Conservation (phyloP, 2,113 vertebrate genomes). For the Anhinga anhinga region DNA sequence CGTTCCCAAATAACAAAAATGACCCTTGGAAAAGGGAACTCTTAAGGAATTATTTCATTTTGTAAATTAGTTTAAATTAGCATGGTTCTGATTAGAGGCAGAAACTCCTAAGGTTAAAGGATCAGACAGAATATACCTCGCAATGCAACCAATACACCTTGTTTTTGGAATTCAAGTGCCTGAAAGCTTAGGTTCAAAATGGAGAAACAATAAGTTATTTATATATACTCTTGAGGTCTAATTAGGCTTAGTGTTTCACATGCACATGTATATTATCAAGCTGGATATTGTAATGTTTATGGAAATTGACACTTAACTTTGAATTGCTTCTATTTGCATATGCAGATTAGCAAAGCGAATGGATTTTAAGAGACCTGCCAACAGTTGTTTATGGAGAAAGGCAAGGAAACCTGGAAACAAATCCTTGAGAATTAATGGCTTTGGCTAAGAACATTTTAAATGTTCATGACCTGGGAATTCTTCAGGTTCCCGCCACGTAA, state of each 20-base stretch:
- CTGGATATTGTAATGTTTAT: conserved; percentile 51
- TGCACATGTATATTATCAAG: conserved; percentile 15
- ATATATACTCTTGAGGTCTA: conserved; percentile 56
- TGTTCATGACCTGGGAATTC: neutral
- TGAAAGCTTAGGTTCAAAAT: conserved; percentile 43
- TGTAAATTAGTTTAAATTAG: conserved; percentile 22
- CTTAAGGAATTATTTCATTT: neutral
- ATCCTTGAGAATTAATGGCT: neutral
- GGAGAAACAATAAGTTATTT: conserved; percentile 46
- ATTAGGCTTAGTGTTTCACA: conserved; percentile 52
- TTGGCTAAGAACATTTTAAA: neutral
- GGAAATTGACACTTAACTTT: conserved; percentile 67
- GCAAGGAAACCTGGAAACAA: neutral
- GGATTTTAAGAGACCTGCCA: conserved; percentile 35
- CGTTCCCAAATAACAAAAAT: neutral
- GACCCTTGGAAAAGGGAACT: neutral
- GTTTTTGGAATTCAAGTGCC: neutral
- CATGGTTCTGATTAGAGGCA: neutral
- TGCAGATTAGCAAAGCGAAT: conserved; percentile 31
- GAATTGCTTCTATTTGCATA: conserved; percentile 65
- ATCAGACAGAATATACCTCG: neutral
- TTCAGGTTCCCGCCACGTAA: rapidly evolving
- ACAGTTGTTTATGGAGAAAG: conserved; percentile 6
- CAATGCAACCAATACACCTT: neutral
- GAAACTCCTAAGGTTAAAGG: neutral